phyloP scores from a whole-genome alignment of 2,113 vertebrate species.

The Dipodomys ordii region DNA sequence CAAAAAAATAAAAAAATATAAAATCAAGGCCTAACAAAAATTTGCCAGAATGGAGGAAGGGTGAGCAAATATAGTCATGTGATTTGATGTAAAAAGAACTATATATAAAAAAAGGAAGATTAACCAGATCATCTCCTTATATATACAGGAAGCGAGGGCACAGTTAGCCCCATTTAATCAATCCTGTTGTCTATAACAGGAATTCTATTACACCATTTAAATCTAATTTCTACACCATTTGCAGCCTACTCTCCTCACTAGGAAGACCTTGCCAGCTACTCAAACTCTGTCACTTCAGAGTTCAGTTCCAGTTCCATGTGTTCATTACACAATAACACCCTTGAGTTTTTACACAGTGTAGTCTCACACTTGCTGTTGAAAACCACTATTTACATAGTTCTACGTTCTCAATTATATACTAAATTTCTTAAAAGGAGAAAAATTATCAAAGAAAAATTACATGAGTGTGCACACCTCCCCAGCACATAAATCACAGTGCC shows the following conservation, averaged over 20 bases:
- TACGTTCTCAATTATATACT: constrained; percentile 21
- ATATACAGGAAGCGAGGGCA: not conserved
- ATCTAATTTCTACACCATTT: constrained; percentile 14
- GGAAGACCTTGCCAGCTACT: not conserved
- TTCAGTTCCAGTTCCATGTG: constrained; percentile 5
- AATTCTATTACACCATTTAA: not conserved
- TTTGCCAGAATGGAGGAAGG: too few relatives aligned
- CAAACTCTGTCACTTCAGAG: not conserved
- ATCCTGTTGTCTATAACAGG: not conserved
- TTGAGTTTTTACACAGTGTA: not conserved
- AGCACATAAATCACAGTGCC: too few relatives aligned
- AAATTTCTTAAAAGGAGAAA: not conserved
- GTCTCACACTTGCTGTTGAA: not conserved
- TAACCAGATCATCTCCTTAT: not conserved
- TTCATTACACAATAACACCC: not conserved
- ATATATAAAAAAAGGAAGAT: not conserved
- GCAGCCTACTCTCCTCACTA: not conserved
- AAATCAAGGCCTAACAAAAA: too few relatives aligned
- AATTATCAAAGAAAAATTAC: not conserved
- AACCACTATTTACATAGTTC: not conserved
- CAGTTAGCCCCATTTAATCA: not conserved
- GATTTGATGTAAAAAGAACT: too few relatives aligned
- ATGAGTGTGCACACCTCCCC: too few relatives aligned
- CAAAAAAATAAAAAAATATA: too few relatives aligned
- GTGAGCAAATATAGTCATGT: too few relatives aligned